phyloP scores from a whole-genome alignment of 2,888 invertebrate species.

The Empis stercorea region DNA sequence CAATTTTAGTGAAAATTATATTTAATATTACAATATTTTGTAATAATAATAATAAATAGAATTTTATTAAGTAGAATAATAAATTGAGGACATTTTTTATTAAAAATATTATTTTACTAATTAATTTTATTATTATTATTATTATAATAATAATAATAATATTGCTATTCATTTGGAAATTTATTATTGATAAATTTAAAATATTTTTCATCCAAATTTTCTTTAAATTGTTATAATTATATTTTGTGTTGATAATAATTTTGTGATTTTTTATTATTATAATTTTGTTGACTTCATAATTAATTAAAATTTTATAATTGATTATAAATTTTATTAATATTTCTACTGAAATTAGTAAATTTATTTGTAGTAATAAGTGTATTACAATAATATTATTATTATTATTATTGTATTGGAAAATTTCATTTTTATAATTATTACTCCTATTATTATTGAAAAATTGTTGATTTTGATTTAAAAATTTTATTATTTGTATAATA shows the following conservation, averaged over 20 bases:
- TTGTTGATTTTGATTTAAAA: slow-evolving; percentile 3
- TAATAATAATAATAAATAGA: too few species aligned
- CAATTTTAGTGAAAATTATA: too few species aligned
- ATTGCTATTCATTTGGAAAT: not conserved
- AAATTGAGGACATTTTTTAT: too few species aligned
- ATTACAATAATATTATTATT: slow-evolving; percentile 2
- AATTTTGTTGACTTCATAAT: not conserved
- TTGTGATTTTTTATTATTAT: not conserved
- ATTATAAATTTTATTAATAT: not conserved
- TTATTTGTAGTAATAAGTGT: not conserved
- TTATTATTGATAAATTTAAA: not conserved
- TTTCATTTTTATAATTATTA: slow-evolving; percentile 7
- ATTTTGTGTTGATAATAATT: not conserved
- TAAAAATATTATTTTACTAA: too few species aligned
- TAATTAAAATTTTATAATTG: slow-evolving; percentile 3
- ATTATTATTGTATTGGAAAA: slow-evolving; percentile 7
- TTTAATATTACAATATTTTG: too few species aligned
- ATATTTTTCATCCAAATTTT: not conserved
- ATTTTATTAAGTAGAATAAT: too few species aligned
- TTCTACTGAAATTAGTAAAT: not conserved
- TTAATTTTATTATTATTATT: too few species aligned
- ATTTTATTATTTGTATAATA: not conserved
- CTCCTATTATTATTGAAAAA: too few species aligned
- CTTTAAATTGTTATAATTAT: not conserved
- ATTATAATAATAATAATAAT: not conserved